Percentiles rank a stretch among this genome's conserved stretches.
Conservation (phyloP, 1,140 invertebrate species). For the Hetaerina americana region DNA sequence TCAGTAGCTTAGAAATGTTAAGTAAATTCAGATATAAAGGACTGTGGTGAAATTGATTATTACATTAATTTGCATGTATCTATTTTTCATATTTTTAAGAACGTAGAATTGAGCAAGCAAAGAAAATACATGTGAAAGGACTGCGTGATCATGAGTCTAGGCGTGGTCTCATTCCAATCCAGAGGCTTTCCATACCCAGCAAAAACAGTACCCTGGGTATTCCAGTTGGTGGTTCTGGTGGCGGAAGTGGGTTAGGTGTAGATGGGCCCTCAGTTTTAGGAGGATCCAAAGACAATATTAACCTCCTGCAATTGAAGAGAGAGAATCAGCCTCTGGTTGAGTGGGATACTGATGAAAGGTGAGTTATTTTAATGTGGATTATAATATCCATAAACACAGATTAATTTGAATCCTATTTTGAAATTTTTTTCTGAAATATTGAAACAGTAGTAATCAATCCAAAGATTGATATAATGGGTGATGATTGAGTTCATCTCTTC, state of each 20-base stretch:
- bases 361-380: too few species aligned
- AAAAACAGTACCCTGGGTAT: background rate
- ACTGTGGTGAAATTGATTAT: too few species aligned
- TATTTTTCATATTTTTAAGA: background rate
- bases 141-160: background rate
- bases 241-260: background rate
- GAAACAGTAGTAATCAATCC: too few species aligned
- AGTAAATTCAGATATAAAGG: too few species aligned
- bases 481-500: too few species aligned
- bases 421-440: too few species aligned
- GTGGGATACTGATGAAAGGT: background rate
- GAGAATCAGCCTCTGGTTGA: background rate
- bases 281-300: background rate
- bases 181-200: background rate
- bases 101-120: background rate
- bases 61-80: too few species aligned
- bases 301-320: background rate
- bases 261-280: background rate
- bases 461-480: too few species aligned
- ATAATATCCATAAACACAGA: too few species aligned
- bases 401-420: too few species aligned
- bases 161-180: background rate
- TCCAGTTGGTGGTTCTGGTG: background rate
- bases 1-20: too few species aligned
- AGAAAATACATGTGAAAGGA: background rate